A percentile compares a stretch with the other conserved stretches of the same genome.
phyloP scores from a whole-genome alignment of 2,113 vertebrate species.

The Gavia stellata region DNA sequence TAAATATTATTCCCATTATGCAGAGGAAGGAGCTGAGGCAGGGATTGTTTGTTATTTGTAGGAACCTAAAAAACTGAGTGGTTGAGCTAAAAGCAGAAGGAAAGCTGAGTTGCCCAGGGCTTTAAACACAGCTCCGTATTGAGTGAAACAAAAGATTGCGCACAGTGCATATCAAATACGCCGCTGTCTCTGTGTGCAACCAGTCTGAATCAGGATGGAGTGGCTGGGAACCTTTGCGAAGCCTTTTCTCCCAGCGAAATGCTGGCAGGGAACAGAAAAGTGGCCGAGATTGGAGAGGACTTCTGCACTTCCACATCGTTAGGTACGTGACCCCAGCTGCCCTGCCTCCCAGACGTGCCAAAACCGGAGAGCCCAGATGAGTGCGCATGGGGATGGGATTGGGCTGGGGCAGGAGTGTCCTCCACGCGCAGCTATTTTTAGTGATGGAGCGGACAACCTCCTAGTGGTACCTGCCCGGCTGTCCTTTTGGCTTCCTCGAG shows the following conservation, averaged over 20 bases:
- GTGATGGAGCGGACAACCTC: not conserved
- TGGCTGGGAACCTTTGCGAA: not conserved
- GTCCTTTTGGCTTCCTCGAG: not conserved
- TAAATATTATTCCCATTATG: not conserved
- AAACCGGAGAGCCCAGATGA: no score
- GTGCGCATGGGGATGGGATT: rapidly evolving
- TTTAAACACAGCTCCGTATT: rapidly evolving
- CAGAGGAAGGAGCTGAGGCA: not conserved
- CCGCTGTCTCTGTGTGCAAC: rapidly evolving
- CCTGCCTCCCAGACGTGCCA: not conserved
- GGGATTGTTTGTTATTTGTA: not conserved
- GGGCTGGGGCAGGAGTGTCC: not conserved
- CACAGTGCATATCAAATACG: rapidly evolving
- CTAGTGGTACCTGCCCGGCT: not conserved
- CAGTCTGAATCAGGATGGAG: rapidly evolving
- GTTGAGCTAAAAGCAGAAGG: not conserved
- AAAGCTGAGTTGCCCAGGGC: not conserved
- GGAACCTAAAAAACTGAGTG: not conserved
- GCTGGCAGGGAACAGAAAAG: not conserved
- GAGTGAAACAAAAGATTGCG: not conserved
- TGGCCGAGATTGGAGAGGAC: not conserved
- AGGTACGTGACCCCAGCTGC: not conserved
- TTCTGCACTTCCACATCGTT: rapidly evolving
- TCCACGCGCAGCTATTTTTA: rapidly evolving
- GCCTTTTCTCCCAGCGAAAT: not conserved